Conservation (phyloP, 2,113 vertebrate genomes). For the Actenoides lindsayi region DNA sequence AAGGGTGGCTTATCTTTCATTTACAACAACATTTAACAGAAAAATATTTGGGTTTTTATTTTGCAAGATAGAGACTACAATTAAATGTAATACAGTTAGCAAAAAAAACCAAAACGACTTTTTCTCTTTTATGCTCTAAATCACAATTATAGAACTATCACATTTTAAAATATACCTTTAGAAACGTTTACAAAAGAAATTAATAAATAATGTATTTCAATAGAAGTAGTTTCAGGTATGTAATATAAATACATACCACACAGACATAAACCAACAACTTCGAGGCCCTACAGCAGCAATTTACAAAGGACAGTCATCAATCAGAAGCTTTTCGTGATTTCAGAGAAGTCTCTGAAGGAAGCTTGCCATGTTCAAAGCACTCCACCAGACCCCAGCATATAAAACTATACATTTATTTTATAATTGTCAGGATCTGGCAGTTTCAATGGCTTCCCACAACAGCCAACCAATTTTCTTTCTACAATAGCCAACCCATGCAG, state of each 20-base stretch:
- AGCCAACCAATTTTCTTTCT: neutral
- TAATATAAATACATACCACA: neutral
- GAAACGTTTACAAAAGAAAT: neutral
- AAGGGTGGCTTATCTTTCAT: slow-evolving; percentile 63
- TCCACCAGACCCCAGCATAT: neutral
- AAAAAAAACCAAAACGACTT: neutral
- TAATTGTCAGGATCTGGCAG: neutral
- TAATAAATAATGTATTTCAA: neutral
- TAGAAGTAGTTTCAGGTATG: neutral
- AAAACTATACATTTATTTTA: neutral
- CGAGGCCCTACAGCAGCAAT: neutral
- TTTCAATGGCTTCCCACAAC: neutral
- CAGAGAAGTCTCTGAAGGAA: neutral
- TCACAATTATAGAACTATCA: neutral
- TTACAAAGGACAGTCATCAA: neutral
- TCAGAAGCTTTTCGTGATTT: neutral
- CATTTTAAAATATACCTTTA: neutral
- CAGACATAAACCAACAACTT: neutral
- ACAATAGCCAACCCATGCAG: neutral
- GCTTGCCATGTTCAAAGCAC: neutral
- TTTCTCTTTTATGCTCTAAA: neutral
- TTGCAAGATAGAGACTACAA: neutral
- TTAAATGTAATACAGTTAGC: neutral
- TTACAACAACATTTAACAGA: slow-evolving; percentile 43
- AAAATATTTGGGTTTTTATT: neutral